phyloP scores from a whole-genome alignment of 37 sponge, comb jelly and placozoan genomes.

The Theonella swinhoei region DNA sequence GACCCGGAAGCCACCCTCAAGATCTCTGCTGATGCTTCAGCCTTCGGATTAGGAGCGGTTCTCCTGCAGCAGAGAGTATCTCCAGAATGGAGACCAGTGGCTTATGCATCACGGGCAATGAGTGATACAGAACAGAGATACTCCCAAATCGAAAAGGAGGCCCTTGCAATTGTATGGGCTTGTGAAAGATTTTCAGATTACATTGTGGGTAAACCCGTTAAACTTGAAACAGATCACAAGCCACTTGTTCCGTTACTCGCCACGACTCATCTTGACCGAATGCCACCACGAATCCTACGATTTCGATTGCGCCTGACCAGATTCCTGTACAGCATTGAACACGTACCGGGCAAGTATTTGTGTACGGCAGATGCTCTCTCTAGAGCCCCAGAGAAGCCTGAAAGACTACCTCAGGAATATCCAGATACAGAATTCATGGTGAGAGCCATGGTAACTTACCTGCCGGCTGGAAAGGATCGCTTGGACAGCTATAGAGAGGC shows the following conservation, averaged over 20 bases:
- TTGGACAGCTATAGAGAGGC: background rate
- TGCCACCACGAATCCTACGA: constrained; percentile 45
- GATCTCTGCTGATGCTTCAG: constrained; percentile 41
- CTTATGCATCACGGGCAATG: constrained; percentile 22
- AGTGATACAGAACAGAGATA: constrained; percentile 13
- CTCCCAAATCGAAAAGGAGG: no score
- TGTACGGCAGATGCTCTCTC: constrained; percentile 42
- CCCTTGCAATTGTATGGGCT: constrained; percentile 27
- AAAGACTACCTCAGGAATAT: no score
- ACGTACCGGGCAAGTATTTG: constrained; percentile 33
- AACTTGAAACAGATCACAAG: constrained; percentile 53
- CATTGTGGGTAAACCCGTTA: constrained; percentile 26
- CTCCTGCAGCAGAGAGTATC: no score
- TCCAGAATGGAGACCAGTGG: constrained; percentile 35
- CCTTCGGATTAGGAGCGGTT: no score
- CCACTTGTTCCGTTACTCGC: constrained; percentile 51
- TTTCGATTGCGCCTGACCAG: constrained; percentile 39
- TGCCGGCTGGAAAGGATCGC: no score
- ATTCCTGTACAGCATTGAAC: constrained; percentile 25
- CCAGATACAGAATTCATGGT: no score
- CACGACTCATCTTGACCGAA: constrained; percentile 12
- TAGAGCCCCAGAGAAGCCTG: constrained; percentile 22
- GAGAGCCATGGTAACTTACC: no score
- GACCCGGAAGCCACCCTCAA: constrained; percentile 18
- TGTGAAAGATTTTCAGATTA: constrained; percentile 33